These are phyloP conservation scores for Hydrolagus colliei DNA, from an alignment of 2,797 vertebrate genomes.

Conservation along the genomic window DNA sequence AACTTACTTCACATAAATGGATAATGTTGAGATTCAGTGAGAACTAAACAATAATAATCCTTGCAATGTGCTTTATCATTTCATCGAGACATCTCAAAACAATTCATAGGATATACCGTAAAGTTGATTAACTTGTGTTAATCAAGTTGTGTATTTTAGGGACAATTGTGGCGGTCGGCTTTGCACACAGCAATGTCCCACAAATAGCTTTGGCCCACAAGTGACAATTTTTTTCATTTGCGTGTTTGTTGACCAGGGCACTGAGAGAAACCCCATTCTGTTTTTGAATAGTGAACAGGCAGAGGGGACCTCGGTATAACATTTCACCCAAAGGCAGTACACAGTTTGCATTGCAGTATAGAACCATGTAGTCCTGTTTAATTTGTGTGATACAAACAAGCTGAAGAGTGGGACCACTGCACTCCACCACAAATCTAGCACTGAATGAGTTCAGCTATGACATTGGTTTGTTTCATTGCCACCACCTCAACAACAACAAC, in stretches of 20 bases:
- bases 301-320: not conserved
- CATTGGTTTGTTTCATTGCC: slow-evolving; percentile 9
- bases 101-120: no score
- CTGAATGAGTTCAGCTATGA: not conserved
- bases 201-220: no score
- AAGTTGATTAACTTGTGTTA: no score
- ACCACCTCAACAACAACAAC: not conserved
- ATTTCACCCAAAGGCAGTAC: not conserved
- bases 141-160: no score
- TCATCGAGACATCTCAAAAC: no score
- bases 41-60: no score
- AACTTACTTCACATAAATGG: no score
- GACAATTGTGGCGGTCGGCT: no score
- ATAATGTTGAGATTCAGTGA: no score
- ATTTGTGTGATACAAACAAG: not conserved
- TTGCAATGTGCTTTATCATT: no score
- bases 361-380: not conserved
- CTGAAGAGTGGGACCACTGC: not conserved
- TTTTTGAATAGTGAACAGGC: not conserved
- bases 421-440: not conserved
- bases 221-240: not conserved
- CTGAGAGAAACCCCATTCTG: not conserved
- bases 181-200: no score
- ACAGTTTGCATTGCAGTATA: not conserved
- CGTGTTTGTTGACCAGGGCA: not conserved